phyloP scores from a whole-genome alignment of 1,140 invertebrate species.

The Archivesica marissinica region DNA sequence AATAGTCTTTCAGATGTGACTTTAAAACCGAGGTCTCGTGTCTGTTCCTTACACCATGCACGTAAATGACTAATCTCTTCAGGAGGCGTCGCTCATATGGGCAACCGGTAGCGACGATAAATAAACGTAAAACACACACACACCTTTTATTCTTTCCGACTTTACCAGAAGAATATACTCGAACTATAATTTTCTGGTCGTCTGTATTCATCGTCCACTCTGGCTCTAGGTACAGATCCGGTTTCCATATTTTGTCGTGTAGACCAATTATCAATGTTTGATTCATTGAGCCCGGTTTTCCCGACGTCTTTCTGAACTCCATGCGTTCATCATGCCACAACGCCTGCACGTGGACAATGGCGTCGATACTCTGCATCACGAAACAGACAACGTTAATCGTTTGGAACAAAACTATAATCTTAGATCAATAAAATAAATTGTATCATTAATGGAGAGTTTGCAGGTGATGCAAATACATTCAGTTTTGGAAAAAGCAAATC shows the following conservation, averaged over 20 bases:
- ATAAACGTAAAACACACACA: too few species aligned
- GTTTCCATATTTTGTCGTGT: neutral
- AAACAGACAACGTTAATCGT: neutral
- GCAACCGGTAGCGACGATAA: too few species aligned
- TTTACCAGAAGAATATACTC: neutral
- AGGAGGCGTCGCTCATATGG: too few species aligned
- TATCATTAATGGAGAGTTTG: too few species aligned
- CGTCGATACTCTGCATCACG: neutral
- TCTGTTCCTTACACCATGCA: too few species aligned
- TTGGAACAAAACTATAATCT: too few species aligned
- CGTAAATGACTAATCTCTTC: too few species aligned
- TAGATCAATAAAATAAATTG: too few species aligned
- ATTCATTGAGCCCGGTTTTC: neutral
- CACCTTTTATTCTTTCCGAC: constrained; percentile 16
- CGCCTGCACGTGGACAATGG: constrained; percentile 6
- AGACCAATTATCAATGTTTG: neutral
- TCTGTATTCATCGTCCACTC: neutral
- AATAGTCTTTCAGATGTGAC: too few species aligned
- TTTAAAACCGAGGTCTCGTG: too few species aligned
- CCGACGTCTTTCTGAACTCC: neutral
- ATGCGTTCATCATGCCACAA: neutral
- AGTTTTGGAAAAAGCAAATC: too few species aligned
- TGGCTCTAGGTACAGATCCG: constrained; percentile 28
- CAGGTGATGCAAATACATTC: too few species aligned
- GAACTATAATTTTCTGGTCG: neutral